Percentiles rank a stretch among this genome's conserved stretches.
Evolutionary conservation across 2,888 invertebrate genomes (phyloP).

Genomic region (Axea sp.): DNA sequence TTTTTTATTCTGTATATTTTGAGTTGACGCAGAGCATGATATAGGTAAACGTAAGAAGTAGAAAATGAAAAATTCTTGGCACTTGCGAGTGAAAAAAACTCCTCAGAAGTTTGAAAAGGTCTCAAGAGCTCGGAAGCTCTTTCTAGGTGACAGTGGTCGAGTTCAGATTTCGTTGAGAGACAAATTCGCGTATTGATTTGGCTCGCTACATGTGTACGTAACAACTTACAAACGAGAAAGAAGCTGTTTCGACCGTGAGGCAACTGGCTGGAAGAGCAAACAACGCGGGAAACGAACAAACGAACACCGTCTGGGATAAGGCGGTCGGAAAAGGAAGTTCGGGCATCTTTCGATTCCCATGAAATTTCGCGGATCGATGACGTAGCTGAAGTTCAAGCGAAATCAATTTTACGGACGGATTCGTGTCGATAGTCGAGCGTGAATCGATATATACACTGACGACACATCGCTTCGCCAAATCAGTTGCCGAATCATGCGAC

Average conservation of each 20-base stretch:
- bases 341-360: conserved; percentile 71
- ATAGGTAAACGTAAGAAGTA: conserved; percentile 5
- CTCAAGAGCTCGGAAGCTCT: conserved; percentile 23
- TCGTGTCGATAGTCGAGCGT: conserved; percentile 56
- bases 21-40: conserved; percentile 1
- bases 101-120: conserved; percentile 37
- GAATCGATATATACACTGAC: conserved; percentile 55
- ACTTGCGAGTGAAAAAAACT: conserved; percentile 57
- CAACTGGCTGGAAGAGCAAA: conserved; percentile 51
- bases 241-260: conserved; percentile 41
- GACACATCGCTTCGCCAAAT: conserved; percentile 46
- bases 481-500: conserved; percentile 45
- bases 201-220: conserved; percentile 45
- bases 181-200: conserved; percentile 60
- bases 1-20: conserved; percentile 24
- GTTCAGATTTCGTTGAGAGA: conserved; percentile 26
- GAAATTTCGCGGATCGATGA: conserved; percentile 72
- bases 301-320: conserved; percentile 45
- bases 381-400: conserved; percentile 65
- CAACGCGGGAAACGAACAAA: conserved; percentile 52
- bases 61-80: conserved; percentile 32
- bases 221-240: conserved; percentile 56
- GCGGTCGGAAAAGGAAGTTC: conserved; percentile 44
- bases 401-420: conserved; percentile 75
- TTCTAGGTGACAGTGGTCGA: conserved; percentile 40